Evolutionary conservation across 2,888 invertebrate species (phyloP).

Genomic region (Tridacna gigas): DNA sequence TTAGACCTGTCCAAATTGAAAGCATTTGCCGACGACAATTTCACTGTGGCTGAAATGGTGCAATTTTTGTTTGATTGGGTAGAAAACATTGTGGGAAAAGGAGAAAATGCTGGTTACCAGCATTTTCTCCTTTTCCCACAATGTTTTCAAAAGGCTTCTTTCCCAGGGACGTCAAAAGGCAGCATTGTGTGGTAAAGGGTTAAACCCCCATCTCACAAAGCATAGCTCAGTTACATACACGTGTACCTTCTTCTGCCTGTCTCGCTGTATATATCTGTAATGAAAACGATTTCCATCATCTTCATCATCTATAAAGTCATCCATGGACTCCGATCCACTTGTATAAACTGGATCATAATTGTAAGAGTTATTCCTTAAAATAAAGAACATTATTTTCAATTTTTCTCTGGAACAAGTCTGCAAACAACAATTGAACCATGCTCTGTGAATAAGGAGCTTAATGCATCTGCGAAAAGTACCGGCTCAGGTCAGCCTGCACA

Average conservation of each 20-base stretch:
- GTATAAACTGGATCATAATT: conserved; percentile 63
- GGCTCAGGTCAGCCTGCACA: no score
- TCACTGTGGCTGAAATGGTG: no score
- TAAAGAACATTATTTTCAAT: neutral
- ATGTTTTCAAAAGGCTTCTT: neutral
- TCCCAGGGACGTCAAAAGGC: neutral
- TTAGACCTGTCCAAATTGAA: no score
- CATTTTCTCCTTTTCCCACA: conserved; percentile 4
- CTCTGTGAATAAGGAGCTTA: no score
- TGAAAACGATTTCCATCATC: neutral
- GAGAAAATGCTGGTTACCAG: neutral
- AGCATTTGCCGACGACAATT: no score
- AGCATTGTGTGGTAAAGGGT: neutral
- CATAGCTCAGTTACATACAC: no score
- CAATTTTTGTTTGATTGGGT: no score
- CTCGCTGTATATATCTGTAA: neutral
- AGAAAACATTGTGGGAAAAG: no score
- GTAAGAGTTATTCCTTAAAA: conserved; percentile 56
- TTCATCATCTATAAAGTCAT: conserved; percentile 53
- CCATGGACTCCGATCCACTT: conserved; percentile 63
- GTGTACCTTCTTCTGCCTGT: neutral
- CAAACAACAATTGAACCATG: neutral
- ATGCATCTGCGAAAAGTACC: no score
- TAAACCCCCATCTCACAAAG: neutral
- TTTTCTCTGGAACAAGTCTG: neutral